Percentiles rank a stretch among this genome's conserved stretches.
phyloP scores from a whole-genome alignment of 2,797 vertebrate species.

The Bradypus variegatus region DNA sequence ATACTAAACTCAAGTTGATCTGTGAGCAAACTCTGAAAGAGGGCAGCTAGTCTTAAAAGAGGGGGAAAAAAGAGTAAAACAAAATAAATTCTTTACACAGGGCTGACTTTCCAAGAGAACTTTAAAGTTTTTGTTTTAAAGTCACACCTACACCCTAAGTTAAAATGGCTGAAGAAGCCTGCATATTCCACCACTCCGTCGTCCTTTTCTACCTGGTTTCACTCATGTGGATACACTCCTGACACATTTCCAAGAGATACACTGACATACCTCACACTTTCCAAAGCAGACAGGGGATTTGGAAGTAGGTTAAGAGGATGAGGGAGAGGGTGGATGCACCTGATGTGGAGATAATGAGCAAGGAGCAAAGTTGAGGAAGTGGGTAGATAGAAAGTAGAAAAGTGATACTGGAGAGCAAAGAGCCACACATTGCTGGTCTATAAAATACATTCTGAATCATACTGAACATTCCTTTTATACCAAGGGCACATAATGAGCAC shows the following conservation, averaged over 20 bases:
- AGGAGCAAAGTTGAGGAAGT: background rate
- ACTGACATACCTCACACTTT: background rate
- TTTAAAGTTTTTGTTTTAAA: background rate
- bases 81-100: background rate
- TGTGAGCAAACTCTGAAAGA: slow-evolving; percentile 7
- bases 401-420: background rate
- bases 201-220: background rate
- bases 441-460: background rate
- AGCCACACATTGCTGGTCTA: background rate
- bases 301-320: background rate
- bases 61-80: background rate
- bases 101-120: background rate
- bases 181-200: background rate
- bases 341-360: background rate
- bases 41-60: background rate
- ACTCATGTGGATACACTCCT: background rate
- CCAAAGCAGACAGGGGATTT: background rate
- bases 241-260: background rate
- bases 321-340: background rate
- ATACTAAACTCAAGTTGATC: background rate
- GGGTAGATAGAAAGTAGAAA: background rate
- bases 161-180: background rate
- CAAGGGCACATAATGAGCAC: background rate
- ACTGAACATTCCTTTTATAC: background rate
- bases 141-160: background rate